Conservation (phyloP, 2,113 vertebrate genomes). For the Platycercus adscitus region DNA sequence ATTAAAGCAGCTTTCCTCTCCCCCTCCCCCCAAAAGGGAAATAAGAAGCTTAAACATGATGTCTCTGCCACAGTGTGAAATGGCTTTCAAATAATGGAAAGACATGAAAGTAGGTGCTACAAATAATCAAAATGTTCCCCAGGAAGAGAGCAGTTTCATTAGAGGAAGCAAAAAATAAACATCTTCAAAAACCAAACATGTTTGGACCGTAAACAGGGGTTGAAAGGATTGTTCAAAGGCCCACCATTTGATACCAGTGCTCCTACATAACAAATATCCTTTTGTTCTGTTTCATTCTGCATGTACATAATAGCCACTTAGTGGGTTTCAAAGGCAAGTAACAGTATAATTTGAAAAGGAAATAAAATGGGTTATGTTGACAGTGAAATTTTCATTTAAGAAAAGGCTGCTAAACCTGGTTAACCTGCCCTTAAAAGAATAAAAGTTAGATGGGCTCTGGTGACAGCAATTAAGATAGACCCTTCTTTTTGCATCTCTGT, state of each 20-base stretch:
- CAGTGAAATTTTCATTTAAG: not conserved
- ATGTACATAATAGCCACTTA: not conserved
- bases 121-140: not conserved
- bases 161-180: not conserved
- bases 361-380: not conserved
- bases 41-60: constrained; percentile 12
- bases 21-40: not conserved
- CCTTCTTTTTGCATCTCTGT: not conserved
- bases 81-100: constrained; percentile 34
- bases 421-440: not conserved
- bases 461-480: not conserved
- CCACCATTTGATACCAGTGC: not conserved
- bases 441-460: not conserved
- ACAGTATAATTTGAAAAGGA: constrained; percentile 14
- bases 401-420: constrained; percentile 2
- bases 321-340: not conserved
- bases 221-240: constrained; percentile 1
- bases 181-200: constrained; percentile 7
- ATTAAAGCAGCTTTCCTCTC: not conserved
- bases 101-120: not conserved
- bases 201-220: constrained; percentile 13
- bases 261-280: not conserved
- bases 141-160: constrained; percentile 4
- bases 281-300: not conserved
- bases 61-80: not conserved